Conservation (phyloP, 2,888 invertebrate genomes). For the Geophilus truncorum region DNA sequence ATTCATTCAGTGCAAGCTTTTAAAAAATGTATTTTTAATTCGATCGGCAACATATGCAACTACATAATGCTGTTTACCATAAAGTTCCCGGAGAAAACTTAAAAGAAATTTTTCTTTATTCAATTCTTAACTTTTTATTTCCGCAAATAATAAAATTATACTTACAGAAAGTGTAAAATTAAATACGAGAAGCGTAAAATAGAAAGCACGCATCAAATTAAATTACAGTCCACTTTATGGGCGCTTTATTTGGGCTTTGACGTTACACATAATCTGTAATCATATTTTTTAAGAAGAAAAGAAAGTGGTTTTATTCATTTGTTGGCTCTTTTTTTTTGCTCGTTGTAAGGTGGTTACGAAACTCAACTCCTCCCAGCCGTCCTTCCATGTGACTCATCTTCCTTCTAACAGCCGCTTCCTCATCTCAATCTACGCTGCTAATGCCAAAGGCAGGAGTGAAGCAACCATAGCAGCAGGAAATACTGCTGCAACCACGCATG, state of each 20-base stretch:
- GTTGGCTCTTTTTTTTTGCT: neutral
- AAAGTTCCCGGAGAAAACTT: neutral
- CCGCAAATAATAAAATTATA: too few species aligned
- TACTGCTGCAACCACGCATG: conserved; percentile 16
- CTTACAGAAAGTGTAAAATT: too few species aligned
- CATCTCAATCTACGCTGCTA: conserved; percentile 35
- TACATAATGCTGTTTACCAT: neutral
- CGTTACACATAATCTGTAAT: too few species aligned
- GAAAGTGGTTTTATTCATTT: neutral
- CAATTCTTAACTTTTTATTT: too few species aligned
- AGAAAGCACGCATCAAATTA: too few species aligned
- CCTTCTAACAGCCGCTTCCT: conserved; percentile 33
- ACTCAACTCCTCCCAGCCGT: conserved; percentile 30
- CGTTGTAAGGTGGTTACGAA: neutral
- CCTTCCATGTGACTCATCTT: conserved; percentile 33
- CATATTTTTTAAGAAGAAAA: neutral
- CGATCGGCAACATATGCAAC: neutral
- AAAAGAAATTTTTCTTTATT: neutral
- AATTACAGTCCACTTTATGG: neutral
- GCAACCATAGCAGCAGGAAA: conserved; percentile 5
- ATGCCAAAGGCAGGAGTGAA: conserved; percentile 35
- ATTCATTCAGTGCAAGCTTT: neutral
- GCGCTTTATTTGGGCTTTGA: neutral
- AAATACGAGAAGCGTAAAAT: too few species aligned
- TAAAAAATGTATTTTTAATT: neutral